Evolutionary conservation across 2,113 vertebrate species (phyloP), one percentile per base, ranked within the genome.

Genomic region (Daubentonia madagascariensis): DNA sequence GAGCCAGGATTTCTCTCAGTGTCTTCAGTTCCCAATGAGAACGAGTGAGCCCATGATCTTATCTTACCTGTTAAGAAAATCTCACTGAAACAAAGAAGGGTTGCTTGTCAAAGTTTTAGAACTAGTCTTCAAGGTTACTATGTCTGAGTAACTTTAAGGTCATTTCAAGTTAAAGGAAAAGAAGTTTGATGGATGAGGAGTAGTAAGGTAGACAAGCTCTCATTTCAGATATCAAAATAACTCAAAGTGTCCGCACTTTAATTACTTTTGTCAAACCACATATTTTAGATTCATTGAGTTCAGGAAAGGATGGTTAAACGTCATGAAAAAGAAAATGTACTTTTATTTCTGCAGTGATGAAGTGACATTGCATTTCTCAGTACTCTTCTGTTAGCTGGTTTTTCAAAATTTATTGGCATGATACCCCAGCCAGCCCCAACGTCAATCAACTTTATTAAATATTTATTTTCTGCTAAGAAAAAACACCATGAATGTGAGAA

Each of bases 151-250:
- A 96, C 48, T 98, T 97, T 98, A 98, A 99, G 98, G 97, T 98
- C 96, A 98, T 85, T 45, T 70, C 28, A 3, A 98, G 95, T 90
- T 76, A 91, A 40, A 78, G 98, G 25, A 28, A 96, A 72, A 78
- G 18, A 86, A 79, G 54, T 45, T 5, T 98, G 98, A 98, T 98
- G 92, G 73, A 98, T 98, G 93, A 97, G 79, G 95, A 94, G 32
- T 16, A 88, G 85, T 96, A 68, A 30, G 32, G 76, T 45, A 98
- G 95, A 97, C 89, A 98, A 93, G 96, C 59, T 98, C 97, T 97
- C 84, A 57, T 97, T 98, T 98, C 96, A 98, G 97, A 95, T 96
- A 98, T 97, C 89, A 94, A 91, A 98, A 98, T 98, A 98, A 98
- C 96, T 98, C 89, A 96, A 97, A 98, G 98, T 78, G 86, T 98